Evolutionary conservation across 2,797 vertebrate genomes (phyloP).

Genomic region (Selene dorsalis): DNA sequence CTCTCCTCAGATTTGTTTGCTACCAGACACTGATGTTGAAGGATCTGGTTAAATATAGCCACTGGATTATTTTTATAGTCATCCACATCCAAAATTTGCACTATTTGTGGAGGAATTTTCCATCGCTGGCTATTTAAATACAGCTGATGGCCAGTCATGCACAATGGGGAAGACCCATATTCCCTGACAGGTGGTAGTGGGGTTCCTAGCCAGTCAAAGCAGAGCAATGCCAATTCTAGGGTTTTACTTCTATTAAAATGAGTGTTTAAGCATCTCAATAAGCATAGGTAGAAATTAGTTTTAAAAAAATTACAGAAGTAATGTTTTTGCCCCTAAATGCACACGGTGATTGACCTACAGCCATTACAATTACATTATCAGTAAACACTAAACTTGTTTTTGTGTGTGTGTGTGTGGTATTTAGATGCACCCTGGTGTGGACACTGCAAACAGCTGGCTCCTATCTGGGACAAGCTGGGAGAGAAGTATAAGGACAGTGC

Average conservation of each 20-base stretch:
- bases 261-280: background rate
- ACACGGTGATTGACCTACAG: background rate
- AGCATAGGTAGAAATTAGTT: background rate
- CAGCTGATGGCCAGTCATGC: slow-evolving; percentile 16
- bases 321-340: background rate
- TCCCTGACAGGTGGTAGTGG: slow-evolving; percentile 8
- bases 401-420: background rate
- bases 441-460: slow-evolving; percentile 97
- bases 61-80: slow-evolving; percentile 30
- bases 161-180: slow-evolving; percentile 9
- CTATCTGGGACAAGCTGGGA: slow-evolving; percentile 97
- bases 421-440: slow-evolving; percentile 99
- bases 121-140: slow-evolving; percentile 38
- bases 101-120: slow-evolving; percentile 62
- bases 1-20: slow-evolving; percentile 29
- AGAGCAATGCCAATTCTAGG: slow-evolving; percentile 8
- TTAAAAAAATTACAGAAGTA: background rate
- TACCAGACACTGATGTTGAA: slow-evolving; percentile 44
- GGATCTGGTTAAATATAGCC: slow-evolving; percentile 55
- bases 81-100: slow-evolving; percentile 33
- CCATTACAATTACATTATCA: background rate
- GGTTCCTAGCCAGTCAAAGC: slow-evolving; percentile 11
- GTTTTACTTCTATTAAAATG: background rate
- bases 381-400: background rate
- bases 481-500: slow-evolving; percentile 90